These are phyloP conservation scores for Hepsetus odoe DNA, from an alignment of 2,113 vertebrate genomes.

Conservation along the genomic window DNA sequence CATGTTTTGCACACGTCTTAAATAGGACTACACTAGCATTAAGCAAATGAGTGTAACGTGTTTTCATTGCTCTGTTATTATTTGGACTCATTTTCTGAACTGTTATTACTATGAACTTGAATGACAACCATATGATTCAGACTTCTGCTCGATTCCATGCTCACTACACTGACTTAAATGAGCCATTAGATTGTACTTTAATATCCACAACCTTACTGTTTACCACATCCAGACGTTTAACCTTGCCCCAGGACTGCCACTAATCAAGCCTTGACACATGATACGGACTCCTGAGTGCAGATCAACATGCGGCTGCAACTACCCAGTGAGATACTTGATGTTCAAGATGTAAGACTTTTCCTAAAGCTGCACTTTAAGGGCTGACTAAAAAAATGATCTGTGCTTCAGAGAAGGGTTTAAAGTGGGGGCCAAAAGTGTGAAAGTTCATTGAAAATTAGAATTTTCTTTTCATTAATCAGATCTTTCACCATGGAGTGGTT, in stretches of 20 bases:
- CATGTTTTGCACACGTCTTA: neutral
- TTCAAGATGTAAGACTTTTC: neutral
- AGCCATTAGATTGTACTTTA: neutral
- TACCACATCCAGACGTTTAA: neutral
- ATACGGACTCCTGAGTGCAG: neutral
- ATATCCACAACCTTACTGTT: too few species aligned
- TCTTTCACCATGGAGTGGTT: too few species aligned
- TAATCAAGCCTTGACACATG: neutral
- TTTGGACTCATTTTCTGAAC: neutral
- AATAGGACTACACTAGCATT: neutral
- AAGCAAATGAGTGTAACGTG: neutral
- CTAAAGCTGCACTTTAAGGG: neutral
- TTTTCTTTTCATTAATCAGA: too few species aligned
- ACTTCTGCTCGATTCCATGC: neutral
- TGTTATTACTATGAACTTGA: neutral
- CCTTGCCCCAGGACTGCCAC: neutral
- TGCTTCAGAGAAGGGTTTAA: too few species aligned
- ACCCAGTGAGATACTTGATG: neutral
- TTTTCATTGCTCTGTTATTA: neutral
- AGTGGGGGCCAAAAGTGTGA: too few species aligned
- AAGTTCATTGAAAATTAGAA: too few species aligned
- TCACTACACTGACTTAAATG: neutral
- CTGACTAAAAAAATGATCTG: neutral
- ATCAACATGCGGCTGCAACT: neutral
- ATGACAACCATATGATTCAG: conserved; percentile 8